Conservation (phyloP, 1,140 invertebrate genomes). For the Panagrolaimus sp. region DNA sequence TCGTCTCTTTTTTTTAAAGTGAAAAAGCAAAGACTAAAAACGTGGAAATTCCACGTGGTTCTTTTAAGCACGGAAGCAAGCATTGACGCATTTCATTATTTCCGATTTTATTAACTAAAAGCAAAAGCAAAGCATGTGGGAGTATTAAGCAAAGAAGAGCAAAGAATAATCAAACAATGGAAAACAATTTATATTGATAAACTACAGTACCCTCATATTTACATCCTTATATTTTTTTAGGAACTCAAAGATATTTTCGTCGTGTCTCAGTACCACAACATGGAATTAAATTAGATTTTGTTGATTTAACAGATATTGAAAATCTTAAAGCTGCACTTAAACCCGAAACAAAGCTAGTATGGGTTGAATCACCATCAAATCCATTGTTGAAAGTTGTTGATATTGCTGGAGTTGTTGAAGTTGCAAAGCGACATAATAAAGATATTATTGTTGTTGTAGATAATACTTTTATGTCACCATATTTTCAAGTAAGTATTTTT, state of each 20-base stretch:
- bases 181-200: no score
- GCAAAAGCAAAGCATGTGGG: neutral
- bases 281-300: conserved; percentile 52
- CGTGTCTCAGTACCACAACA: conserved; percentile 26
- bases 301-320: conserved; percentile 71
- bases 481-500: no score
- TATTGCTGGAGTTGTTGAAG: conserved; percentile 70
- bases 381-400: conserved; percentile 84
- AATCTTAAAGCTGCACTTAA: conserved; percentile 69
- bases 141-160: neutral
- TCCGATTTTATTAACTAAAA: neutral
- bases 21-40: no score
- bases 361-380: conserved; percentile 97
- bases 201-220: no score
- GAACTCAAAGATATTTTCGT: conserved; percentile 32
- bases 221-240: conserved; percentile 2
- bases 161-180: neutral
- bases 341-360: conserved; percentile 84
- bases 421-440: conserved; percentile 62
- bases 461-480: conserved; percentile 93
- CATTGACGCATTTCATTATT: conserved; percentile 58
- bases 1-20: no score
- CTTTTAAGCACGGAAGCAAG: no score
- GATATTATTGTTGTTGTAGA: conserved; percentile 81
- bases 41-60: no score